Evolutionary conservation across 2,113 vertebrate species (phyloP), one percentile per base, ranked within the genome.

Genomic region (Dicrurus megarhynchus): DNA sequence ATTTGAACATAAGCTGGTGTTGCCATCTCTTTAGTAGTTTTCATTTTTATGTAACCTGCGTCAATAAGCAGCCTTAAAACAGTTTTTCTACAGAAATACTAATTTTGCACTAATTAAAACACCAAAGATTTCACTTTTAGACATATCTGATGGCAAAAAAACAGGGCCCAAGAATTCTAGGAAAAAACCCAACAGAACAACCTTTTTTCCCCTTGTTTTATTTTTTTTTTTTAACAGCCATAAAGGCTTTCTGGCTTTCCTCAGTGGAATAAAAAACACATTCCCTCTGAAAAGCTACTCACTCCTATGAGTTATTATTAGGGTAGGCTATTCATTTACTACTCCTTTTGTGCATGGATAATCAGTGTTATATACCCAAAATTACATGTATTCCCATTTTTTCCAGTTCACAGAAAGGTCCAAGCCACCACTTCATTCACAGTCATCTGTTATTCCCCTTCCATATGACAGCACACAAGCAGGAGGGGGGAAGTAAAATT

Each of bases 361-460:
- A 65, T 93, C 55, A 52, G 60, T 35, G 57, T 77, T 94, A 74
- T 33, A 68, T 27, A 85, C 17, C 26, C 44, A 89, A 87, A 90
- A 83, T 89, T 70, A 78, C 76, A 84, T 0, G 3, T 52, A 80
- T 83, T 93, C 57, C 57, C 57, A 68, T 15, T 71, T 94, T 95
- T 95, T 87, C 89, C 81, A 93, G 65, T 73, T 87, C 74, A 91
- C 35, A 44, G 20, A 84, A 35, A 80, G 39, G 82, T 87, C 79
- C 76, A 77, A 76, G 35, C 39, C 63, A 95, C n/a, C 44, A 74
- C 35, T 76, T 85, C 64, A 75, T 33, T 42, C 68, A 35, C 10
- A 90, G 53, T 64, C 74, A 93, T 73, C 47, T 3, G 30, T 93
- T 74, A 49, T 82, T 93, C 57, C 44, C 56, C 56, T 90, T 93